Evolutionary conservation across 1,140 invertebrate species (phyloP), one percentile per base, ranked within the genome.

Genomic region (Gryon sp.): DNA sequence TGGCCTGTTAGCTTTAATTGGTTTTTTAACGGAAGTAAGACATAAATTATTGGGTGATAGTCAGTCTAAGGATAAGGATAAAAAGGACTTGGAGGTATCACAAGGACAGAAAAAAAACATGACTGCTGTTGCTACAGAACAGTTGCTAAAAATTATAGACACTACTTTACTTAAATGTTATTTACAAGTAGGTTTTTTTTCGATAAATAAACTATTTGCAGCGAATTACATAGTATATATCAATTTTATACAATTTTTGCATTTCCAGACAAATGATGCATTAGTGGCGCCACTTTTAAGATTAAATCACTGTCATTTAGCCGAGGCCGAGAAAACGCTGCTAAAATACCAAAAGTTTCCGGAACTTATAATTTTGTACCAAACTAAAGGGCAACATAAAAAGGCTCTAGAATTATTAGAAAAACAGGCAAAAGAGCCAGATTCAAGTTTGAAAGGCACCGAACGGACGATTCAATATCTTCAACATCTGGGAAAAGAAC

Each of bases 101-200:
- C n/a, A 19, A 87, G 82, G 18, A 50, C 76, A n/a, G n/a, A n/a
- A n/a, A n/a, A 86, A 85, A 46, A 88, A 81, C 45, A 83, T 88
- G 81, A 86, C 85, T 11, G 81, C 80, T 38, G 82, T 86, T 22
- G 86, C 88, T 34, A 88, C 84, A 1, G 86, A 90, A 46, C 92
- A 97, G 73, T 90, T 98, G 22, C 85, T 97, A 14, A 96, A 98
- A 88, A 96, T 99, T 32, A 98, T 99, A 70, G 98, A 99, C 84
- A 99, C 97, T 2, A 98, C 97, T 0, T 87, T 99, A 36, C 89
- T 99, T 0, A 99, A 99, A 86, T 99, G 97, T 87, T 99, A 99
- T 89, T 90, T 99, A 43, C 93, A 96, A 91, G 95, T 95, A 88
- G 80, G 72, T 38, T 11, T 20, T 74, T 32, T 32, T 9, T 7